Evolutionary conservation across 2,888 invertebrate species (phyloP).

Genomic region (Aspidiotus destructor): DNA sequence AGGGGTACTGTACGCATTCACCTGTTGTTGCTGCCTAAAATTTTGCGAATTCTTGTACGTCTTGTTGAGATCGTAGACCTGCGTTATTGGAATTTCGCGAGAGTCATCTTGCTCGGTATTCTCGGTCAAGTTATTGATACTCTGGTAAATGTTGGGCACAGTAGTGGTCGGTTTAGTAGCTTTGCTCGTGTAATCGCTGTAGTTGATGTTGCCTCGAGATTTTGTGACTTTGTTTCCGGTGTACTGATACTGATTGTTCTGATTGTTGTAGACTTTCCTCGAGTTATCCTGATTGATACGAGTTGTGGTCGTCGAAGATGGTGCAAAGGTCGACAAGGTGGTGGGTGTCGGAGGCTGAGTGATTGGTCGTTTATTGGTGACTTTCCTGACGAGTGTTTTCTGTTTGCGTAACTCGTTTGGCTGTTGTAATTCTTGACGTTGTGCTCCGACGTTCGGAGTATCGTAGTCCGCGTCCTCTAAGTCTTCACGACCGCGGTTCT

Average conservation of each 20-base stretch:
- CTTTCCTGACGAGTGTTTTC: slow-evolving; percentile 35
- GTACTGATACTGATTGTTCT: slow-evolving; percentile 23
- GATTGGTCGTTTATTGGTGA: slow-evolving; percentile 40
- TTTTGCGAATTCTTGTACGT: slow-evolving; percentile 15
- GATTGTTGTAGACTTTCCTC: background rate
- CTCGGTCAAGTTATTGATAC: slow-evolving; percentile 25
- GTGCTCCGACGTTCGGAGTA: slow-evolving; percentile 27
- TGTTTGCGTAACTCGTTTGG: slow-evolving; percentile 40
- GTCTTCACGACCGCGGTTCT: slow-evolving; percentile 50
- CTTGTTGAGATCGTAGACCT: slow-evolving; percentile 11
- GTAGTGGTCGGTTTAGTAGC: slow-evolving; percentile 6
- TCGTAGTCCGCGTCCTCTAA: slow-evolving; percentile 45
- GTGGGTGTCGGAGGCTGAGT: slow-evolving; percentile 37
- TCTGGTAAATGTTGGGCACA: slow-evolving; percentile 16
- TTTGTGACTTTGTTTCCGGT: slow-evolving; percentile 11
- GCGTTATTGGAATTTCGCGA: slow-evolving; percentile 8
- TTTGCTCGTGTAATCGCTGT: slow-evolving; percentile 7
- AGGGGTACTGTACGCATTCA: slow-evolving; percentile 1
- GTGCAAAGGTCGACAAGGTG: slow-evolving; percentile 10
- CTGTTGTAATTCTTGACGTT: slow-evolving; percentile 31
- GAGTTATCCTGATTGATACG: too few species aligned
- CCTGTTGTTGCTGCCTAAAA: background rate
- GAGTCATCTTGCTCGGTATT: slow-evolving; percentile 12
- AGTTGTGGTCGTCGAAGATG: background rate
- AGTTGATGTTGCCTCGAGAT: slow-evolving; percentile 25